phyloP scores from a whole-genome alignment of 2,113 vertebrate species.

The Meles meles region DNA sequence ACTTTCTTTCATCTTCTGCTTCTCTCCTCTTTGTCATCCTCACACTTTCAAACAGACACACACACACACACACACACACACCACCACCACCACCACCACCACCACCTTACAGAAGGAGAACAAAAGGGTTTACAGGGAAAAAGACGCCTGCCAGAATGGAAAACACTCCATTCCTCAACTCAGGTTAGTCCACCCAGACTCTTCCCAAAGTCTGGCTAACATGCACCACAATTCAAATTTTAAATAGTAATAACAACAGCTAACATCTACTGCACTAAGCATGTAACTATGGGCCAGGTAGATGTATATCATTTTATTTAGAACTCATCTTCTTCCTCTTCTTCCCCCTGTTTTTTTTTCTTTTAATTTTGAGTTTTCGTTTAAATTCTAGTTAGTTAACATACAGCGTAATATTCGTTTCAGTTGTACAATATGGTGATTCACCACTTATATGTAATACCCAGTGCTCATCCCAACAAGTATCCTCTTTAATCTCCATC shows the following conservation, averaged over 20 bases:
- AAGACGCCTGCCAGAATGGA: neutral
- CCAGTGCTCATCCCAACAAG: no score
- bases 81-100: no score
- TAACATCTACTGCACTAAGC: neutral
- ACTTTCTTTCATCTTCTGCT: neutral
- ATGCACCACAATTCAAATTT: neutral
- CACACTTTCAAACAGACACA: neutral
- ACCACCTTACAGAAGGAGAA: neutral
- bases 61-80: neutral
- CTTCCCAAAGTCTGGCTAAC: neutral
- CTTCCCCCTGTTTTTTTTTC: neutral
- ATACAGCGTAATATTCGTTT: neutral
- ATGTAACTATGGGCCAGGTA: neutral
- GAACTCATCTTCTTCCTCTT: neutral
- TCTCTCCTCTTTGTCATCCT: neutral
- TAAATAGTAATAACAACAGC: neutral
- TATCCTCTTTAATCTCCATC: no score
- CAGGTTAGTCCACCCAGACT: neutral
- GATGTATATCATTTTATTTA: neutral
- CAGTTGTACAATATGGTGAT: neutral
- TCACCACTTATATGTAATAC: neutral
- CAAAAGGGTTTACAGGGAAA: neutral
- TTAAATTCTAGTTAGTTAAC: neutral
- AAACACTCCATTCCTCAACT: neutral
- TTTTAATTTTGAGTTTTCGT: neutral